Evolutionary conservation across 2,113 vertebrate species (phyloP).

Genomic region (Azemiops feae): DNA sequence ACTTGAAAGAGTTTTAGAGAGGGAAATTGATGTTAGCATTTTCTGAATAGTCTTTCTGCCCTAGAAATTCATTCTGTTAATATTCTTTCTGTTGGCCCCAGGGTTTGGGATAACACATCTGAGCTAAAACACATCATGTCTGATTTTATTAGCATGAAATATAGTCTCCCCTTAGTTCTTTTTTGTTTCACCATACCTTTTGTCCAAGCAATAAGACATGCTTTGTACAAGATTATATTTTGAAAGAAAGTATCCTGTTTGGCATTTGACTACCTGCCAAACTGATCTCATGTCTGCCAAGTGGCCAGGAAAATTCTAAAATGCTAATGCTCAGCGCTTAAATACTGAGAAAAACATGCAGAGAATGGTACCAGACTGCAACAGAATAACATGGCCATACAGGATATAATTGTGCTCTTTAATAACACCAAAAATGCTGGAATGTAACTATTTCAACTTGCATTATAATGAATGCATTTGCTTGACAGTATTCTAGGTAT

Average conservation of each 20-base stretch:
- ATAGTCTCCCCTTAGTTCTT: neutral
- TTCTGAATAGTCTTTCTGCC: neutral
- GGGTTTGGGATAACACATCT: neutral
- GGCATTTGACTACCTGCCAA: constrained; percentile 8
- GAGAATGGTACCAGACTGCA: constrained; percentile 19
- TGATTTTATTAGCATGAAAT: constrained; percentile 34
- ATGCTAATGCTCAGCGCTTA: neutral
- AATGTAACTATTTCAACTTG: neutral
- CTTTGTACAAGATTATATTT: constrained; percentile 8
- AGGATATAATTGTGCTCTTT: constrained; percentile 31
- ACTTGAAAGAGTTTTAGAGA: constrained; percentile 13
- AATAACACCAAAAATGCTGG: constrained; percentile 8
- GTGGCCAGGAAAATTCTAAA: constrained; percentile 30
- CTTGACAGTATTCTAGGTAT: neutral
- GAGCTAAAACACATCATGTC: constrained; percentile 17
- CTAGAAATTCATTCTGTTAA: constrained; percentile 22
- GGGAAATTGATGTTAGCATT: constrained; percentile 12
- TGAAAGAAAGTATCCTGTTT: constrained; percentile 4
- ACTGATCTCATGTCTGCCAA: neutral
- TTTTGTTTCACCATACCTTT: neutral
- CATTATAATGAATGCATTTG: neutral
- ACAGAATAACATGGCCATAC: neutral
- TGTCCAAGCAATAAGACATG: constrained; percentile 8
- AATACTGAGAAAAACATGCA: neutral
- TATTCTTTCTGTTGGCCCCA: neutral